Base-by-base conservation (phyloP, 2,797 vertebrate genomes). In the Pangasius macronema region DNA sequence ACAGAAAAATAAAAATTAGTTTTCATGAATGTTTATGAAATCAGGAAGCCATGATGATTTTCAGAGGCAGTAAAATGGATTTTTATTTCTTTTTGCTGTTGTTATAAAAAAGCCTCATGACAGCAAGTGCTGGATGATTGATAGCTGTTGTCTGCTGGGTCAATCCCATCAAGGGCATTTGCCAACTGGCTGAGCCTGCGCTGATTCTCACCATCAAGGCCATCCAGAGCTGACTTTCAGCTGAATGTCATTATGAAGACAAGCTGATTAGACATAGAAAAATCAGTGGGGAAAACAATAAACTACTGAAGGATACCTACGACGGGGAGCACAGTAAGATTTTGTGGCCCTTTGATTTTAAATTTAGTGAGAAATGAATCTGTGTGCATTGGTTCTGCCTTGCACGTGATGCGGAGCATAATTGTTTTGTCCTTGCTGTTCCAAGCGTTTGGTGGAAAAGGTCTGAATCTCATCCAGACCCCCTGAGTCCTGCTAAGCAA, bases 91-190 rank as follows among this genome's bases (percentile, higher is more conserved):
- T 24, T 3, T 63, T 42, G 36, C 46, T 61, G 13, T 18, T 42
- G 1, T 10, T n/a, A 42, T 10, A 49, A 42, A 55, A 75, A 33
- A 59, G 36, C 18, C 87, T 65, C 57, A 67, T 87, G 89, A 90
- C 89, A 91, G 90, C 85, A 77, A 61, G 82, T 89, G 85, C 46
- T 49, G 77, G 63, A 87, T 91, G 92, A 92, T 92, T 91, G 91
- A 92, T 92, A 72, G 89, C 82, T 91, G 53, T 79, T 89, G 87
- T 90, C 81, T 88, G 75, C 76, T 85, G 85, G 91, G 91, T 91
- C 88, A 88, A 49, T 76, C 83, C 88, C 86, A 87, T 91, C 92
- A 91, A 91, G 90, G 91, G 75, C 87, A 24, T 90, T 89, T 85
- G 83, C 85, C 86, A 88, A 92, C 73, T 81, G 81, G 82, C 90